These are phyloP conservation scores for Bolinopsis microptera DNA, from an alignment of 37 sponge, comb jelly and placozoan species.

Conservation along the genomic window DNA sequence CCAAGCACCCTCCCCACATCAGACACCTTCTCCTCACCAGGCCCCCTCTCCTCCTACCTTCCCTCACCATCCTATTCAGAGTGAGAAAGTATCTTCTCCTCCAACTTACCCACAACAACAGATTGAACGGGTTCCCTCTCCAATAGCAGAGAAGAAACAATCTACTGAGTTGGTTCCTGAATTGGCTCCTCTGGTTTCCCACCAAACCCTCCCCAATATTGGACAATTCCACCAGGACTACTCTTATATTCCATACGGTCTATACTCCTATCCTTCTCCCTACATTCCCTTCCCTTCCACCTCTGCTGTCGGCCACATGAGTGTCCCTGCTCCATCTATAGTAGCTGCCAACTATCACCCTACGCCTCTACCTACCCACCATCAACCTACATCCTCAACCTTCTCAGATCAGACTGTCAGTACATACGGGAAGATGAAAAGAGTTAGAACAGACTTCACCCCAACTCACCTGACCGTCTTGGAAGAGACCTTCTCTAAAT, in stretches of 20 bases:
- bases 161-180: too few relatives aligned
- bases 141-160: background rate
- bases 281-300: slow-evolving; percentile 50
- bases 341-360: background rate
- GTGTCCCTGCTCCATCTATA: background rate
- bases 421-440: slow-evolving; percentile 6
- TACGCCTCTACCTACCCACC: background rate
- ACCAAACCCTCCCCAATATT: background rate
- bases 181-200: too few relatives aligned
- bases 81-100: background rate
- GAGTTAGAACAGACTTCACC: slow-evolving; percentile 46
- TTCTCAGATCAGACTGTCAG: slow-evolving; percentile 22
- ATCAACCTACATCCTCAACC: background rate
- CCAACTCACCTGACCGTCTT: background rate
- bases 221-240: background rate
- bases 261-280: background rate
- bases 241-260: slow-evolving; percentile 2
- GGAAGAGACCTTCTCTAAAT: slow-evolving; percentile 34
- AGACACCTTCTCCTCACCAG: background rate
- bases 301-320: background rate
- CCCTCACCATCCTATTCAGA: background rate
- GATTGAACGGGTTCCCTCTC: background rate
- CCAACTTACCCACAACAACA: background rate
- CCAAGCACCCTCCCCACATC: background rate
- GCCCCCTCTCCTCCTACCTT: background rate